Base-by-base conservation (phyloP, 2,797 vertebrate species). In the Halcyon smyrnensis region DNA sequence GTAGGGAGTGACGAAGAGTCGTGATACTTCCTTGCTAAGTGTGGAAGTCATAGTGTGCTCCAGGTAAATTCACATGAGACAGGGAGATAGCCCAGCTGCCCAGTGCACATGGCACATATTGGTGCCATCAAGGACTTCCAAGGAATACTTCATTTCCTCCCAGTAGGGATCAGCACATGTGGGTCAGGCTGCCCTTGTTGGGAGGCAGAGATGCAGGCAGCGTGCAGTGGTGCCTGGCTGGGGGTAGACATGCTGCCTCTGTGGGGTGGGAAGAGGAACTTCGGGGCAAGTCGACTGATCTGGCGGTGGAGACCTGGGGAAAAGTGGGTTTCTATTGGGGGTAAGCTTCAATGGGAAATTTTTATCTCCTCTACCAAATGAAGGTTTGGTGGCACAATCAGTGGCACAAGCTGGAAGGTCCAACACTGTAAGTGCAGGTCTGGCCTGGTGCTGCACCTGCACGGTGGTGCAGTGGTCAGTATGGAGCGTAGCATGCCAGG, bases 211-310 rank as follows among this genome's bases (percentile, higher is more conserved):
- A 16, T 46, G 54, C 7, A 5, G 51, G 27, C 36, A 28, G 41
- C 6, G 1, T 15, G 15, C 53, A 11, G 57, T 11, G 10, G 28
- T 50, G 12, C 28, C 37, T 32, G 79, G 18, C 3, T 50, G 37
- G 27, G 11, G 27, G 30, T 71, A 46, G 60, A 9, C 18, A 4
- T 48, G 36, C 69, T 67, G 60, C 41, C 70, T n/a, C 62, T 70
- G 21, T 14, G 20, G 6, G 20, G 21, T 3, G 17, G 45, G 53
- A 51, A 16, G 17, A 23, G 34, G 37, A 71, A 2, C 20, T 64
- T 71, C 30, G 28, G 37, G 25, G 8, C 0, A 2, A 23, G 28
- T 73, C 39, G 20, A 70, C 37, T 0, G 0, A 13, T n/a, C 24
- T 12, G 37, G 37, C 45, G 7, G 13, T 87, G 10, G 50, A 75